Conservation (phyloP, 2,113 vertebrate species). For the Heterocephalus glaber region DNA sequence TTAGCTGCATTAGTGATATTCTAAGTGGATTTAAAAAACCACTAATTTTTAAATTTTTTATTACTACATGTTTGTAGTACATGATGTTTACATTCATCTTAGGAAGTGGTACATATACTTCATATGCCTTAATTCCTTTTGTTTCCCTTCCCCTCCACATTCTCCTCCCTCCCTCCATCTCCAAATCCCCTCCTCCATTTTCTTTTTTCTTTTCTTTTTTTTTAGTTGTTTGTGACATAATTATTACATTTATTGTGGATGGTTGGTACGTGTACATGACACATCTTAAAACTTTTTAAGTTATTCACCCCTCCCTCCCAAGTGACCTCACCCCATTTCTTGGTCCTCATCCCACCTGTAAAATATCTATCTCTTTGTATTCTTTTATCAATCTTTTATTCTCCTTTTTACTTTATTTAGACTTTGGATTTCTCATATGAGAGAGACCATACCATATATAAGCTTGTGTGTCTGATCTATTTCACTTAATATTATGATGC, state of each 20-base stretch:
- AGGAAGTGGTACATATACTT: background rate
- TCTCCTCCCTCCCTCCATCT: background rate
- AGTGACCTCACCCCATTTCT: background rate
- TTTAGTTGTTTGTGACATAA: background rate
- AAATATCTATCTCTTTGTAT: background rate
- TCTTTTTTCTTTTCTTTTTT: background rate
- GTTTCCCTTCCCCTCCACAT: background rate
- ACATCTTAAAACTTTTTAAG: background rate
- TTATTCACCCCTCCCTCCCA: background rate
- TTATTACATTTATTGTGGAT: background rate
- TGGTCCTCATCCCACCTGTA: background rate
- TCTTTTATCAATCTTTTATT: background rate
- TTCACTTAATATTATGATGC: background rate
- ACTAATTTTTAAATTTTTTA: background rate
- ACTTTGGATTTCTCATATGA: background rate
- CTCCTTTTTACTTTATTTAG: background rate
- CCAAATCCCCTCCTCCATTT: background rate
- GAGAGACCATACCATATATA: background rate
- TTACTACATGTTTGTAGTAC: background rate
- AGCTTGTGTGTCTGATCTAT: background rate
- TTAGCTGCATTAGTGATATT: background rate
- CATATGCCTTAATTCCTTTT: background rate
- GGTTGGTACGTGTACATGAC: background rate
- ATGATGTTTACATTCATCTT: background rate
- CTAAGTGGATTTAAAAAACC: background rate